These are phyloP conservation scores for Rachycentron canadum DNA, from an alignment of 2,797 vertebrate genomes.

Conservation along the genomic window DNA sequence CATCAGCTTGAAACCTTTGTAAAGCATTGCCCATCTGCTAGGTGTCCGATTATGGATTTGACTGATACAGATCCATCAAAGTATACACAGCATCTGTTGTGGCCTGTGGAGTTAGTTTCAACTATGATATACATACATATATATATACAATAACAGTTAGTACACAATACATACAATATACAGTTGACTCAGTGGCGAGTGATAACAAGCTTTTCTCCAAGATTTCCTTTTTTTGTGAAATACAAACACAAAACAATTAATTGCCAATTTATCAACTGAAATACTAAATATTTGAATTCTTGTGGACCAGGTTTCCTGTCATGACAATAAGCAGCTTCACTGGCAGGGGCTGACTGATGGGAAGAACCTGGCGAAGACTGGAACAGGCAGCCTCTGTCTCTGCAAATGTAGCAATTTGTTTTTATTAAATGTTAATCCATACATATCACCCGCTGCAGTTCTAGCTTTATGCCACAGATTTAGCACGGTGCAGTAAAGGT, in stretches of 20 bases:
- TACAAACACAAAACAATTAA: too few relatives aligned
- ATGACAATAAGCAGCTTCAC: neutral
- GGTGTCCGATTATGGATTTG: neutral
- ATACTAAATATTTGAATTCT: too few relatives aligned
- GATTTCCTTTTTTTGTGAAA: too few relatives aligned
- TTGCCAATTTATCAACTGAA: too few relatives aligned
- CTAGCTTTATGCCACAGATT: constrained; percentile 15
- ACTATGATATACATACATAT: too few relatives aligned
- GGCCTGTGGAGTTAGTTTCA: neutral
- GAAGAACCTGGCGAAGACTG: neutral
- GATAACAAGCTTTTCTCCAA: too few relatives aligned
- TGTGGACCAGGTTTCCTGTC: neutral
- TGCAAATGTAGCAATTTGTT: constrained; percentile 13
- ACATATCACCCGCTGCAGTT: neutral
- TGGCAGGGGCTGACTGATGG: constrained; percentile 10
- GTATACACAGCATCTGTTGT: too few relatives aligned
- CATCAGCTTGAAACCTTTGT: neutral
- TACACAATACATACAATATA: neutral
- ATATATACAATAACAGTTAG: neutral
- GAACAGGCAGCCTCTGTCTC: neutral
- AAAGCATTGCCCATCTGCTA: neutral
- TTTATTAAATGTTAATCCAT: constrained; percentile 49
- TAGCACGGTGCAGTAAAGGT: neutral
- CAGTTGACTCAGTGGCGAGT: neutral
- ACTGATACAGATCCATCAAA: neutral